These are phyloP conservation scores for Labeo rohita DNA, from an alignment of 2,113 vertebrate genomes.

Conservation along the genomic window DNA sequence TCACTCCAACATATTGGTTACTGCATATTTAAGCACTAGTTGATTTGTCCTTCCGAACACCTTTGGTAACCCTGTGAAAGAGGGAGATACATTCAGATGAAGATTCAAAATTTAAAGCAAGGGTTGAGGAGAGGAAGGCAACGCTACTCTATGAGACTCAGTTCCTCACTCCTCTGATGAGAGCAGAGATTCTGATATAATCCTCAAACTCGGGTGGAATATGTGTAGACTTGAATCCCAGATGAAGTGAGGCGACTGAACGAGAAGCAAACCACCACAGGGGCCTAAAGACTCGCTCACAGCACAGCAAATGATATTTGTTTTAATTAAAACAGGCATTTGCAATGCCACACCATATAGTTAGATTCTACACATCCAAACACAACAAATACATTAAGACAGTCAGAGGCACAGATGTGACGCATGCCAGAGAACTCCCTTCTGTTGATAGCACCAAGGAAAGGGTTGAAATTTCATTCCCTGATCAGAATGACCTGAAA, in stretches of 20 bases:
- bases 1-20: neutral
- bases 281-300: neutral
- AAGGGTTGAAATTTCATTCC: slow-evolving; percentile 38
- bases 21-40: neutral
- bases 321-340: slow-evolving; percentile 51
- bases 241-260: slow-evolving; percentile 29
- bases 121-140: neutral
- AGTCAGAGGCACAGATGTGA: slow-evolving; percentile 45
- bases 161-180: slow-evolving; percentile 20
- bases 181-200: neutral
- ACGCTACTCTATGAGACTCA: neutral
- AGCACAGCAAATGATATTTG: slow-evolving; percentile 30
- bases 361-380: slow-evolving; percentile 18
- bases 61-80: slow-evolving; percentile 35
- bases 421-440: slow-evolving; percentile 15
- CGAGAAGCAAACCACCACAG: slow-evolving; percentile 6
- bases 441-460: slow-evolving; percentile 47
- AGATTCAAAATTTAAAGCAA: neutral
- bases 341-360: slow-evolving; percentile 27
- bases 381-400: neutral
- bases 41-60: slow-evolving; percentile 29
- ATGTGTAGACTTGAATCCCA: neutral
- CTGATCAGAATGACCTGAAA: slow-evolving; percentile 48
- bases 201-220: slow-evolving; percentile 1
- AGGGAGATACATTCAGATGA: slow-evolving; percentile 13